Evolutionary conservation across 2,113 vertebrate genomes (phyloP).

Genomic region (Cyprinodon tularosa): DNA sequence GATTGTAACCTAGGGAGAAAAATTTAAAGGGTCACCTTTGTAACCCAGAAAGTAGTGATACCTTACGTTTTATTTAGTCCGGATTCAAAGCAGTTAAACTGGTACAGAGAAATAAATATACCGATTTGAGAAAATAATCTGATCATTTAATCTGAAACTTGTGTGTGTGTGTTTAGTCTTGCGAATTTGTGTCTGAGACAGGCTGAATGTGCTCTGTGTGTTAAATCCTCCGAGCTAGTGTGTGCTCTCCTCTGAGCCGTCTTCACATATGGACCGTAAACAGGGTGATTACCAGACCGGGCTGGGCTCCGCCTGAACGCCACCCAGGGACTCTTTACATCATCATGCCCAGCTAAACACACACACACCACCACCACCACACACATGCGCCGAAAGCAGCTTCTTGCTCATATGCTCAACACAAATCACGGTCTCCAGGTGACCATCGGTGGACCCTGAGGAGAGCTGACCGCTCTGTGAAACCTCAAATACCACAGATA

Average conservation of each 20-base stretch:
- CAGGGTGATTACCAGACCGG: conserved; percentile 81
- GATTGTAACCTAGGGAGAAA: no score
- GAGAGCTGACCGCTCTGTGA: conserved; percentile 54
- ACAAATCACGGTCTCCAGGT: conserved; percentile 70
- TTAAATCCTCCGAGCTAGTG: conserved; percentile 49
- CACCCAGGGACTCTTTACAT: conserved; percentile 81
- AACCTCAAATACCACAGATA: conserved; percentile 38
- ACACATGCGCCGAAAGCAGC: conserved; percentile 16
- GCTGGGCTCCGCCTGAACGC: conserved; percentile 78
- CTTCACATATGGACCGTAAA: conserved; percentile 83
- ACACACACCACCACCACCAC: conserved; percentile 56
- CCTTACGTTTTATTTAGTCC: not conserved
- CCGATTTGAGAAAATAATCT: conserved; percentile 40
- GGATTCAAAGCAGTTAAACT: not conserved
- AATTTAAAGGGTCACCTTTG: no score
- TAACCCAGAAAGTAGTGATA: not conserved
- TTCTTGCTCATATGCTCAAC: conserved; percentile 6
- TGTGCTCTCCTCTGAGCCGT: conserved; percentile 68
- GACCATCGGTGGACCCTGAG: conserved; percentile 68
- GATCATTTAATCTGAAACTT: conserved; percentile 41
- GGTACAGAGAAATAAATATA: not conserved
- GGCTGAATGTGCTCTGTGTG: conserved; percentile 45
- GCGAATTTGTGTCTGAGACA: conserved; percentile 32
- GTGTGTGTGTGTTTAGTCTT: conserved; percentile 39
- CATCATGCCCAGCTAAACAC: conserved; percentile 76